Percentiles rank a stretch among this genome's conserved stretches.
Conservation (phyloP, 2,888 invertebrate genomes). For the Embidobia sp. region DNA sequence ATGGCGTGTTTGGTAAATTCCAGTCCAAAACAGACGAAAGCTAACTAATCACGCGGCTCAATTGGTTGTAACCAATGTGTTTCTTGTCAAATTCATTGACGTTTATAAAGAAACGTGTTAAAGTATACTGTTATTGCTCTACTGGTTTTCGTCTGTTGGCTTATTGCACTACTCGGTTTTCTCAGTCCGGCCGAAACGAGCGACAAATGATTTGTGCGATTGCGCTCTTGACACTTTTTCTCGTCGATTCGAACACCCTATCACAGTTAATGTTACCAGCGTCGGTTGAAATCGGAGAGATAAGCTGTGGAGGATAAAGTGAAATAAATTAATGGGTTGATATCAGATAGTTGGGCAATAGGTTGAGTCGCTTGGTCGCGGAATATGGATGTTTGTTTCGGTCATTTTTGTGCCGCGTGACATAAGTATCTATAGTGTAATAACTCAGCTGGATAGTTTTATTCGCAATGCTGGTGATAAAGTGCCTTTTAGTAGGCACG, state of each 20-base stretch:
- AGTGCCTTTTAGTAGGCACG: too few relatives aligned
- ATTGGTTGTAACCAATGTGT: too few relatives aligned
- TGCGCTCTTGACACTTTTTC: constrained; percentile 17
- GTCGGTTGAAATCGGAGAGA: constrained; percentile 6
- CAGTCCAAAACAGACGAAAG: too few relatives aligned
- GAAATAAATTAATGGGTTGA: constrained; percentile 28
- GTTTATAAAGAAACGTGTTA: too few relatives aligned
- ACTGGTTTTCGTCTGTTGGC: too few relatives aligned
- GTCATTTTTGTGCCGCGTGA: constrained; percentile 10
- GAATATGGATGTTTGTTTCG: constrained; percentile 20
- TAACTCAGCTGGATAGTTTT: constrained; percentile 1
- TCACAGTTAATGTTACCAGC: neutral
- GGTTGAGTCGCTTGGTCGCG: constrained; percentile 10
- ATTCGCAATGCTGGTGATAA: neutral
- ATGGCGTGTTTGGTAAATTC: too few relatives aligned
- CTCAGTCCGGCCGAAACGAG: too few relatives aligned
- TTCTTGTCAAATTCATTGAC: too few relatives aligned
- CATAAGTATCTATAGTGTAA: constrained; percentile 15
- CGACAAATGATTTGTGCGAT: too few relatives aligned
- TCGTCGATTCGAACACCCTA: neutral
- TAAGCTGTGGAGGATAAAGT: constrained; percentile 16
- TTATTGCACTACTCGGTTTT: too few relatives aligned
- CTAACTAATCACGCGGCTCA: too few relatives aligned
- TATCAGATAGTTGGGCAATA: constrained; percentile 21
- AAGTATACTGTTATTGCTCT: too few relatives aligned